Evolutionary conservation across 37 sponge, comb jelly and placozoan species (phyloP).

Genomic region (Halisarca cf. caerulea): DNA sequence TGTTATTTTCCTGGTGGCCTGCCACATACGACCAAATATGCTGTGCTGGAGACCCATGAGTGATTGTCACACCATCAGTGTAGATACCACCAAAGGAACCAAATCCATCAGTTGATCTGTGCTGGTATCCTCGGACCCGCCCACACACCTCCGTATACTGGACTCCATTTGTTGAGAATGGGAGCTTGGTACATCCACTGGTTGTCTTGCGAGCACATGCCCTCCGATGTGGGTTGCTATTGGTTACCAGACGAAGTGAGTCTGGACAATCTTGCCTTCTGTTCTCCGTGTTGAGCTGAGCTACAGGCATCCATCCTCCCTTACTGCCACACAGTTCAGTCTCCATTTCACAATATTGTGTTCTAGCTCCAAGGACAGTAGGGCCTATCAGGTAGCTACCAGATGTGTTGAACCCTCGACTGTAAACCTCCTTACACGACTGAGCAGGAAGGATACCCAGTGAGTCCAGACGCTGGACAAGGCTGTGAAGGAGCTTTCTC

Average conservation of each 20-base stretch:
- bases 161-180: neutral
- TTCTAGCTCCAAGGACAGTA: neutral
- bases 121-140: neutral
- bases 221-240: neutral
- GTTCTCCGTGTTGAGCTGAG: neutral
- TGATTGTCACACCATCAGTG: neutral
- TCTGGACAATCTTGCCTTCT: neutral
- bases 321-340: neutral
- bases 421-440: neutral
- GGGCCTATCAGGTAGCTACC: neutral
- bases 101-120: neutral
- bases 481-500: neutral
- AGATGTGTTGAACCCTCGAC: neutral
- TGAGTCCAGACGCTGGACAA: neutral
- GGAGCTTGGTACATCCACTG: neutral
- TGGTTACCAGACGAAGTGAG: neutral
- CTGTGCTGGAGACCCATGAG: neutral
- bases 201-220: neutral
- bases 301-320: conserved; percentile 6
- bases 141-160: conserved; percentile 11
- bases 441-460: neutral
- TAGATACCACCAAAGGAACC: neutral
- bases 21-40: conserved; percentile 9
- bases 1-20: neutral
- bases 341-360: neutral